Conservation (phyloP, 2,113 vertebrate genomes). For the Scatophagus argus region DNA sequence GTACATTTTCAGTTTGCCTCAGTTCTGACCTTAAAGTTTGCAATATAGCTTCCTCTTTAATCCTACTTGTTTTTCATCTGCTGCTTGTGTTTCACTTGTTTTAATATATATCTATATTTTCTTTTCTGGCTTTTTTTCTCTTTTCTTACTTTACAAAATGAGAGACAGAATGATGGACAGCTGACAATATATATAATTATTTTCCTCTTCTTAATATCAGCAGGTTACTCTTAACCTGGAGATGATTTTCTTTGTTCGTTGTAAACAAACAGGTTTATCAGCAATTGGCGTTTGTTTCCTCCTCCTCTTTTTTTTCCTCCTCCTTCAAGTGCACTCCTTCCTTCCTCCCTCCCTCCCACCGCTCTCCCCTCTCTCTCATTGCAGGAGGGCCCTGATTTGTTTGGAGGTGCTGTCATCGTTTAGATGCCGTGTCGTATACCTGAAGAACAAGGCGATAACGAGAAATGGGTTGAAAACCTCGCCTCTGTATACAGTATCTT, state of each 20-base stretch:
- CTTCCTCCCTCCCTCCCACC: slow-evolving; percentile 15
- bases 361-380: slow-evolving; percentile 79
- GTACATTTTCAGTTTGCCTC: slow-evolving; percentile 58
- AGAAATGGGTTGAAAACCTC: neutral
- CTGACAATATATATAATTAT: slow-evolving; percentile 86
- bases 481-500: neutral
- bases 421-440: slow-evolving; percentile 94
- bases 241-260: slow-evolving; percentile 79
- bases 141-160: slow-evolving; percentile 88
- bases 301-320: slow-evolving; percentile 34
- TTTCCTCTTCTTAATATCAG: slow-evolving; percentile 77
- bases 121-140: slow-evolving; percentile 78
- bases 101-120: slow-evolving; percentile 87
- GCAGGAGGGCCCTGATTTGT: slow-evolving; percentile 94
- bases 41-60: slow-evolving; percentile 76
- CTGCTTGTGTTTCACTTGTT: slow-evolving; percentile 70
- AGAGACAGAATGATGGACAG: slow-evolving; percentile 86
- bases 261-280: slow-evolving; percentile 79
- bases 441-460: slow-evolving; percentile 42
- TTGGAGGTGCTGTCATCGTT: slow-evolving; percentile 95
- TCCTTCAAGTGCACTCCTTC: slow-evolving; percentile 58
- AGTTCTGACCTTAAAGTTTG: slow-evolving; percentile 70
- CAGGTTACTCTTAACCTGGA: slow-evolving; percentile 72
- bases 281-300: slow-evolving; percentile 65
- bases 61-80: slow-evolving; percentile 75